Evolutionary conservation across 2,113 vertebrate genomes (phyloP).

Genomic region (Saccopteryx leptura): DNA sequence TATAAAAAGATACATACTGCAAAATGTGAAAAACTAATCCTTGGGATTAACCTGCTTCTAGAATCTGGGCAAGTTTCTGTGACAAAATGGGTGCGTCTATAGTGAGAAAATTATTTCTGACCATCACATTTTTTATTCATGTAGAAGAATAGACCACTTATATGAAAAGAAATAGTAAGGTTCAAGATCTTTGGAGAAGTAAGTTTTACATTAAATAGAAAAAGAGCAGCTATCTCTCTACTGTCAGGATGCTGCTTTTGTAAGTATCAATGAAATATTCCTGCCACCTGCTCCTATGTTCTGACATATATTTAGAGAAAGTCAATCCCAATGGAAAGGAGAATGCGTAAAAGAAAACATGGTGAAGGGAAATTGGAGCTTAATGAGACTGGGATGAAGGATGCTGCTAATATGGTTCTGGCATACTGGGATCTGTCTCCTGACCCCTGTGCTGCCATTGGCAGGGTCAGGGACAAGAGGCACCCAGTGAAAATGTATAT

Average conservation of each 20-base stretch:
- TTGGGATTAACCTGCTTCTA: neutral
- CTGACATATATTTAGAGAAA: neutral
- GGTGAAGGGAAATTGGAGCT: neutral
- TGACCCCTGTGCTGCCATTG: too few species aligned
- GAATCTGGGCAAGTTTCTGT: neutral
- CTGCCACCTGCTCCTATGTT: neutral
- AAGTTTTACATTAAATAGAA: neutral
- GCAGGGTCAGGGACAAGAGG: neutral
- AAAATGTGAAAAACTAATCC: neutral
- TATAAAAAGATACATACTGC: constrained; percentile 13
- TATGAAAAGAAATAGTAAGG: neutral
- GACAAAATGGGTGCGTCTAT: neutral
- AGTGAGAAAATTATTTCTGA: neutral
- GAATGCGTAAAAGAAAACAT: neutral
- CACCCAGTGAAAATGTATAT: neutral
- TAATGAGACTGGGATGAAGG: neutral
- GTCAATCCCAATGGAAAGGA: neutral
- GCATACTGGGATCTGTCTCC: neutral
- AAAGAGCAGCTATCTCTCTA: neutral
- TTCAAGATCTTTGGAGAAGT: neutral
- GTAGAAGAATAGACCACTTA: neutral
- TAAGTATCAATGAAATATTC: neutral
- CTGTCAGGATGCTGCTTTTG: neutral
- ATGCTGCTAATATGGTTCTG: neutral
- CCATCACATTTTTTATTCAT: neutral